Percentiles rank a stretch among this genome's conserved stretches.
Evolutionary conservation across 2,888 invertebrate species (phyloP).

Genomic region (Synanthedon vespiformis): DNA sequence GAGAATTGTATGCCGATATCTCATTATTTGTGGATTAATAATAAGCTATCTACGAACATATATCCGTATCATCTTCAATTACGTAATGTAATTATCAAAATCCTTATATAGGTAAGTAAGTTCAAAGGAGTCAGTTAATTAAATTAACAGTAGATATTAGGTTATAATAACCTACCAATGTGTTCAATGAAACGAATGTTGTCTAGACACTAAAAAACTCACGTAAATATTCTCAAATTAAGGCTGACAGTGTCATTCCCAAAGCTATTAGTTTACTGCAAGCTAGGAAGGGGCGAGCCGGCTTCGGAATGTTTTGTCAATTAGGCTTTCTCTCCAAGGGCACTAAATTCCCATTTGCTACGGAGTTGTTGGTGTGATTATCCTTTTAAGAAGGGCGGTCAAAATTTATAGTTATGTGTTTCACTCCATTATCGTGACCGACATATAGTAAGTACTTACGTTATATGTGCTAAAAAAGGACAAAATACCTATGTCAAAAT

Average conservation of each 20-base stretch:
- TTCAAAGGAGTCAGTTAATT: no score
- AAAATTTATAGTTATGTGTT: constrained; percentile 57
- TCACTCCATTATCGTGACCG: constrained; percentile 46
- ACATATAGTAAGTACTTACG: constrained; percentile 11
- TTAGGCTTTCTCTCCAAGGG: constrained; percentile 42
- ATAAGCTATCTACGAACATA: no score
- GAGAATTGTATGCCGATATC: no score
- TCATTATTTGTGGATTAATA: no score
- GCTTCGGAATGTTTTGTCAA: constrained; percentile 56
- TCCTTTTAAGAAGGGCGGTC: constrained; percentile 52
- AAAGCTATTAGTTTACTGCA: constrained; percentile 21
- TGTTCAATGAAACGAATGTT: no score
- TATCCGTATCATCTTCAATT: no score
- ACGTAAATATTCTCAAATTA: constrained; percentile 2
- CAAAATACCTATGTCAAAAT: no score
- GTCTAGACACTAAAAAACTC: not conserved
- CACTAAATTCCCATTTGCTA: constrained; percentile 54
- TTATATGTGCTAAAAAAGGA: not conserved
- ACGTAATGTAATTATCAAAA: no score
- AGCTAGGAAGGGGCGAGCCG: constrained; percentile 9
- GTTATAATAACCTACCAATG: no score
- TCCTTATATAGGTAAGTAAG: no score
- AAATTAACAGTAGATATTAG: no score
- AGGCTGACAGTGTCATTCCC: constrained; percentile 22
- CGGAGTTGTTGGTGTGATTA: constrained; percentile 52